Conservation (phyloP, 2,113 vertebrate genomes). For the Tringa solitaria region DNA sequence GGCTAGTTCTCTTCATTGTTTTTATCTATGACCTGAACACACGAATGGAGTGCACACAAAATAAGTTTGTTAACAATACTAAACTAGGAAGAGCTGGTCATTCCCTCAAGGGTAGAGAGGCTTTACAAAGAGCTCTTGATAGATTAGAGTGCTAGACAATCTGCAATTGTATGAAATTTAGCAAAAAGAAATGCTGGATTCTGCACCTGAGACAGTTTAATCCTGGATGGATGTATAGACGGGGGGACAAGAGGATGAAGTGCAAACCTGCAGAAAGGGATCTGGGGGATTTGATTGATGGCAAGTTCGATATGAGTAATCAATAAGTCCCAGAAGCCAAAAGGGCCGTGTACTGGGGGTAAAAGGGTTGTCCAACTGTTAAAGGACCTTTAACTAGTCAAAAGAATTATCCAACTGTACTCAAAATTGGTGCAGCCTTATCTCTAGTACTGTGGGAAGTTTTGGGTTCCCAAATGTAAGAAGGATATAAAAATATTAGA, state of each 20-base stretch:
- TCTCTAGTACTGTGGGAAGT: background rate
- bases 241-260: background rate
- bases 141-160: background rate
- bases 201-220: background rate
- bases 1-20: background rate
- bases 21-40: background rate
- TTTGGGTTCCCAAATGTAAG: background rate
- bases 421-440: background rate
- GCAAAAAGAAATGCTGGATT: background rate
- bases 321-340: background rate
- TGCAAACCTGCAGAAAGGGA: background rate
- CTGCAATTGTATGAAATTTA: background rate
- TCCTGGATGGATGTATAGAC: fast-evolving
- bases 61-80: background rate
- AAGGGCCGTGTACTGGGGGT: background rate
- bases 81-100: background rate
- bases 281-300: background rate
- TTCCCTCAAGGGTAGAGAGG: background rate
- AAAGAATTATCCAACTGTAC: background rate
- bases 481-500: background rate
- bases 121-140: background rate
- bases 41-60: background rate
- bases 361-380: too few relatives aligned
- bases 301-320: background rate
- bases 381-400: background rate